Evolutionary conservation across 1,140 invertebrate genomes (phyloP).

Genomic region (honey bee (Apis mellifera)): Amel_HAv3.1 CM009935.2:661501-662000

Average conservation of each 20-base stretch:
- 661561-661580: too few relatives aligned
- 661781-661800: too few relatives aligned
- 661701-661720: neutral
- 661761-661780: neutral
- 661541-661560: too few relatives aligned
- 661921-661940: conserved; percentile 1
- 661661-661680: neutral
- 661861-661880: neutral
- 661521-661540: too few relatives aligned
- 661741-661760: neutral
- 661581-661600: neutral
- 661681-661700: neutral
- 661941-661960: conserved; percentile 4
- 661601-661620: neutral
- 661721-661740: too few relatives aligned
- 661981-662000: conserved; percentile 57
- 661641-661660: neutral
- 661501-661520: too few relatives aligned
- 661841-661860: conserved; percentile 41
- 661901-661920: conserved; percentile 16
- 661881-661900: neutral
- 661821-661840: neutral
- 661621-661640: neutral
- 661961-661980: neutral
- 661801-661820: too few relatives aligned